phyloP scores from a whole-genome alignment of 2,797 vertebrate species.

The Ptychobarbus kaznakovi region DNA sequence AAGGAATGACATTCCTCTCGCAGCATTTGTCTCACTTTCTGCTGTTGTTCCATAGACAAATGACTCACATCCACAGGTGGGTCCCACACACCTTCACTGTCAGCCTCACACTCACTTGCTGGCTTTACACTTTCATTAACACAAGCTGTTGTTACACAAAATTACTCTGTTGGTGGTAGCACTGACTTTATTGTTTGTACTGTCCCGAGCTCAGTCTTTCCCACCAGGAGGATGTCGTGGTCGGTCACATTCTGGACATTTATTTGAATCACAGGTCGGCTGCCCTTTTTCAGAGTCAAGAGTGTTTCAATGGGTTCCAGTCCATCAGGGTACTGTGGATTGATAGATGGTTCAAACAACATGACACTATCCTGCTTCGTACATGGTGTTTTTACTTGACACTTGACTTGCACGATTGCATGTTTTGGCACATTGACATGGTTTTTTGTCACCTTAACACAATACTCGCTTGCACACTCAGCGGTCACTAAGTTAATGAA shows the following conservation, averaged over 20 bases:
- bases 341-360: too few relatives aligned
- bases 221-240: conserved; percentile 8
- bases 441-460: too few relatives aligned
- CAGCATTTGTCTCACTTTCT: conserved; percentile 37
- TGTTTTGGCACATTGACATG: too few relatives aligned
- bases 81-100: neutral
- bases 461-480: too few relatives aligned
- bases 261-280: conserved; percentile 21
- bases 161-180: conserved; percentile 6
- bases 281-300: conserved; percentile 9
- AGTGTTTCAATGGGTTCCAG: too few relatives aligned
- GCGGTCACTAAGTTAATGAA: too few relatives aligned
- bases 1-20: conserved; percentile 33
- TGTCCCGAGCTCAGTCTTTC: conserved; percentile 20
- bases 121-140: neutral
- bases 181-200: conserved; percentile 30
- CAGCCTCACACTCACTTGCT: neutral
- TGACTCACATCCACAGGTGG: conserved; percentile 40
- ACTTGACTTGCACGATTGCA: too few relatives aligned
- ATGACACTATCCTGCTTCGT: too few relatives aligned
- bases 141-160: neutral
- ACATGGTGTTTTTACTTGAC: too few relatives aligned
- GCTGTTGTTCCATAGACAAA: neutral
- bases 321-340: too few relatives aligned
- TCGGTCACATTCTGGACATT: conserved; percentile 47